Base-by-base conservation (phyloP, 2,888 invertebrate genomes). In the Eumerus sabulonum region DNA sequence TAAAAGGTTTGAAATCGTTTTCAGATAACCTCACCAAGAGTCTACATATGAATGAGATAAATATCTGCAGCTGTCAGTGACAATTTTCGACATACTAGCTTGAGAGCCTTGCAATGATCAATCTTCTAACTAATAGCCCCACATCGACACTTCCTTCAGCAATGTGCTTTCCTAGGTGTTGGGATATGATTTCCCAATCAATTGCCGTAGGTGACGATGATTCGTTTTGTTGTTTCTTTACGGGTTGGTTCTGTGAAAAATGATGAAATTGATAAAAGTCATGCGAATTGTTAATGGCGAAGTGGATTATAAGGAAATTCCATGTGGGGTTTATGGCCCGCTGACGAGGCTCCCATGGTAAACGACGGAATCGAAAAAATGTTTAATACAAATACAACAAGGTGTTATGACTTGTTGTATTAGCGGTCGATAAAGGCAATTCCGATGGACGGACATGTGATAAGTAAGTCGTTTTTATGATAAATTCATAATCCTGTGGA, bases 31-130 rank as follows among this genome's bases (percentile, higher is more conserved):
- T 27, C 7, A 27, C 27, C 7, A 27, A 7, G 27, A 27, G 27
- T 27, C 27, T 7, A 27, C 27, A 27, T 27, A 27, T 63, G 63
- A 79, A 74, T 64, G 40, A 72, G 77, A 77, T 77, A 77, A 72
- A 57, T 74, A 73, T 79, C 77, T 67, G 54, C 51, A 51, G 67
- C 59, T 79, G 74, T 73, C 79, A 79, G 13, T 60, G 74, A 40
- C 59, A 51, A 9, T 44, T 62, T 72, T 48, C 19, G 7, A 51
- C 27, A 27, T 27, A 50, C 42, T 27, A 47, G 40, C 57, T 38
- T 54, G 45, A 27, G 27, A 36, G 42, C 18, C 51, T n/a, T 18
- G 50, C 47, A 67, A 53, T 59, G 63, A 60, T 13, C 68, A 64
- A 79, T 54, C 27, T 45, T 74, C 74, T 79, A 44, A 64, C 74